These are phyloP conservation scores for Philaethria dido DNA, from an alignment of 2,888 invertebrate genomes.

Conservation along the genomic window DNA sequence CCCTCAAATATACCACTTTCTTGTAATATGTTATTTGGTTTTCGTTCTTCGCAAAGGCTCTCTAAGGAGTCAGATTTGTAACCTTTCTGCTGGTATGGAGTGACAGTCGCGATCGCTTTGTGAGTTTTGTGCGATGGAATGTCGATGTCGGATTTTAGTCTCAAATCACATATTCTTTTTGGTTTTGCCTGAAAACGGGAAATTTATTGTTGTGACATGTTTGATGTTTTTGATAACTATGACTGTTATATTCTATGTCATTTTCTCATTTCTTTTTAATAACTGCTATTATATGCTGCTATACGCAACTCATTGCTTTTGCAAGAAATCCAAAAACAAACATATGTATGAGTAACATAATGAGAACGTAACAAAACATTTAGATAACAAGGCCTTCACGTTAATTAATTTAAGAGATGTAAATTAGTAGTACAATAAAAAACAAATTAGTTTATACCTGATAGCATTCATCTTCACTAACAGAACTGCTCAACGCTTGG, in stretches of 20 bases:
- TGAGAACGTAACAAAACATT: neutral
- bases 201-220: constrained; percentile 22
- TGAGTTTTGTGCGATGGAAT: constrained; percentile 73
- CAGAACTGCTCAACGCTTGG: constrained; percentile 82
- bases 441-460: constrained; percentile 58
- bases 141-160: constrained; percentile 70
- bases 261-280: neutral
- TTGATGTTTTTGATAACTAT: constrained; percentile 24
- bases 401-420: constrained; percentile 1
- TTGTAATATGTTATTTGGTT: constrained; percentile 84
- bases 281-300: neutral
- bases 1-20: constrained; percentile 90
- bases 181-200: constrained; percentile 69
- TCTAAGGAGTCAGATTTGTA: constrained; percentile 77
- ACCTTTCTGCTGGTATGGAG: constrained; percentile 84
- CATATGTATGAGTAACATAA: constrained; percentile 6
- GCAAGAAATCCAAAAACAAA: neutral
- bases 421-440: neutral
- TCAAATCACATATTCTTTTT: constrained; percentile 71
- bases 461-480: constrained; percentile 82
- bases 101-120: constrained; percentile 86
- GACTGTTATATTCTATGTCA: constrained; percentile 7
- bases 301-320: neutral
- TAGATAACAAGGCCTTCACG: constrained; percentile 5
- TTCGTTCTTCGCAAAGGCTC: constrained; percentile 77